Conservation (phyloP, 1,140 invertebrate species). For the Eriocheir sinensis region DNA sequence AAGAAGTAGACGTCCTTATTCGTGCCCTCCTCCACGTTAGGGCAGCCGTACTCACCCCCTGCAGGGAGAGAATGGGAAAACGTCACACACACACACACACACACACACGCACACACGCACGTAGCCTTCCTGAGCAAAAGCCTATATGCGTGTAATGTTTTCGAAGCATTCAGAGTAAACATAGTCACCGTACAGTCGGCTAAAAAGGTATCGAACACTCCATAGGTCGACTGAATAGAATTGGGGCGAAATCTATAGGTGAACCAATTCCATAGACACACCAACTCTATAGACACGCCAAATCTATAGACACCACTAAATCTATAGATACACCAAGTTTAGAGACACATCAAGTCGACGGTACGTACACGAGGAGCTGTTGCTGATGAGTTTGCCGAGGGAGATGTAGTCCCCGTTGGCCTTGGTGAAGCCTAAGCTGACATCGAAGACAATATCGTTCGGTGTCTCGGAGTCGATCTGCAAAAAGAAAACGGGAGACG, state of each 20-base stretch:
- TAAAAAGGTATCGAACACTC: too few relatives aligned
- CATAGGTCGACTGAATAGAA: too few relatives aligned
- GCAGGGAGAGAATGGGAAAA: neutral
- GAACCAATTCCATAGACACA: neutral
- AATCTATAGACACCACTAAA: neutral
- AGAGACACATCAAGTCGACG: too few relatives aligned
- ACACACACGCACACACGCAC: neutral
- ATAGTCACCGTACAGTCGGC: too few relatives aligned
- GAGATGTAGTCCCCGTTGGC: neutral
- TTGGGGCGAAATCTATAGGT: neutral
- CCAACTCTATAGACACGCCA: neutral
- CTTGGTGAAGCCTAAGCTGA: neutral
- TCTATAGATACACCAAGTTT: neutral
- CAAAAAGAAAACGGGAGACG: neutral
- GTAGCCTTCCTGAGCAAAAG: neutral
- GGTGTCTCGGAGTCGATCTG: neutral
- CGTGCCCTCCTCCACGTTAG: neutral
- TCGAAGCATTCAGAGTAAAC: too few relatives aligned
- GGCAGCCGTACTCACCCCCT: neutral
- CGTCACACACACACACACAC: neutral
- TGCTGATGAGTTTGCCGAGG: neutral
- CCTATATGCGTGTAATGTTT: too few relatives aligned
- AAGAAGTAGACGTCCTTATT: neutral
- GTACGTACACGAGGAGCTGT: neutral
- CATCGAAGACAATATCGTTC: neutral